Evolutionary conservation across 2,113 vertebrate species (phyloP).

Genomic region (Nasalis larvatus): DNA sequence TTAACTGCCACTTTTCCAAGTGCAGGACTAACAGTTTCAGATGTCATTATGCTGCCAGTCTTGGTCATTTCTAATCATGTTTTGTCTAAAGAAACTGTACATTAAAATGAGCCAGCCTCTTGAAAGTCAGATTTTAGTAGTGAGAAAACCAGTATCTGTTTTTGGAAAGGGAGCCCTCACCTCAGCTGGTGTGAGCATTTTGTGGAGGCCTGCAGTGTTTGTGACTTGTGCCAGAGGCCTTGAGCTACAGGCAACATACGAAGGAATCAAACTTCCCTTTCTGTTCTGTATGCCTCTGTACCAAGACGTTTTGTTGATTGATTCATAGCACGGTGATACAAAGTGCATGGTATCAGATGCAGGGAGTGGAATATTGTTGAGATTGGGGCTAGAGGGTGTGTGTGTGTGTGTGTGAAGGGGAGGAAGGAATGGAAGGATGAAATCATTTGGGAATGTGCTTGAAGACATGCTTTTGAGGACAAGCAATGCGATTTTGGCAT

Average conservation of each 20-base stretch:
- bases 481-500: neutral
- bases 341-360: fast-evolving
- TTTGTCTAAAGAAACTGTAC: neutral
- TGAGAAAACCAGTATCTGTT: neutral
- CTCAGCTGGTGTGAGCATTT: no score
- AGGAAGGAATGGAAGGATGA: fast-evolving
- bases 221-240: fast-evolving
- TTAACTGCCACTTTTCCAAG: neutral
- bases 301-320: fast-evolving
- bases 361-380: neutral
- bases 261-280: neutral
- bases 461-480: neutral
- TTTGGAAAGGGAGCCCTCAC: neutral
- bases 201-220: no score
- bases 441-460: fast-evolving
- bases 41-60: neutral
- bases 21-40: neutral
- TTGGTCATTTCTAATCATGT: neutral
- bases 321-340: neutral
- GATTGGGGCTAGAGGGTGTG: no score
- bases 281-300: no score
- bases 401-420: neutral
- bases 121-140: no score
- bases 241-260: fast-evolving
- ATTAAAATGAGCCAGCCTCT: neutral